Base-by-base conservation (phyloP, 2,888 invertebrate genomes). In the Lithodes maja region DNA sequence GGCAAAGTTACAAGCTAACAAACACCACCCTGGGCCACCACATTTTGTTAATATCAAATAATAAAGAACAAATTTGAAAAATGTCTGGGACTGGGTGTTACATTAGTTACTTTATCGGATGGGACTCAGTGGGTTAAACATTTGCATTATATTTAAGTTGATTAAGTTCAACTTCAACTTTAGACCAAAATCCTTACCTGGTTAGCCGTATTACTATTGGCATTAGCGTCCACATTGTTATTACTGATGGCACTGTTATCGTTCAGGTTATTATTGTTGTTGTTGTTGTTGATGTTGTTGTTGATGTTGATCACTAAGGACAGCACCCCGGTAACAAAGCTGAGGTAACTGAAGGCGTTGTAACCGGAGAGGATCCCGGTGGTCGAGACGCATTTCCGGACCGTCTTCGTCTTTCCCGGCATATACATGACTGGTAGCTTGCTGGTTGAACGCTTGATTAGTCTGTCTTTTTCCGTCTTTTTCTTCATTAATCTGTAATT, bases 211-310 rank as follows among this genome's bases (percentile, higher is more conserved):
- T 91, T 83, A 17, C 71, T 84, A 71, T 91, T 91, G 33, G 82
- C 68, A 77, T 91, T 91, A 49, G 91, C 89, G 17, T 89, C 87
- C 3, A 89, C 86, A 68, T 91, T 91, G 82, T 85, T 91, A 50
- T 91, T 91, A 15, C 71, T 61, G 15, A 84, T 53, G 81, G 83
- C 89, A 33, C 86, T 91, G 83, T 89, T 89, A 50, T 83, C 85
- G 9, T 89, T 84, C 12, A 85, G 68, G 54, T 91, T 91, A 33
- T 91, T 91, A 78, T 91, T 90, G 55, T 91, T 90, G 49, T 91
- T 91, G 61, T 91, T 91, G 74, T 91, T 91, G 78, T 91, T 91
- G 77, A 91, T 89, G 83, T 91, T 91, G 78, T 91, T 89, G 82
- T 86, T 89, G 61, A 91, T 74, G 69, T 91, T 91, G 84, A 89